Conservation (phyloP, 2,888 invertebrate species). For the Hirtodrosophila histrioides region DNA sequence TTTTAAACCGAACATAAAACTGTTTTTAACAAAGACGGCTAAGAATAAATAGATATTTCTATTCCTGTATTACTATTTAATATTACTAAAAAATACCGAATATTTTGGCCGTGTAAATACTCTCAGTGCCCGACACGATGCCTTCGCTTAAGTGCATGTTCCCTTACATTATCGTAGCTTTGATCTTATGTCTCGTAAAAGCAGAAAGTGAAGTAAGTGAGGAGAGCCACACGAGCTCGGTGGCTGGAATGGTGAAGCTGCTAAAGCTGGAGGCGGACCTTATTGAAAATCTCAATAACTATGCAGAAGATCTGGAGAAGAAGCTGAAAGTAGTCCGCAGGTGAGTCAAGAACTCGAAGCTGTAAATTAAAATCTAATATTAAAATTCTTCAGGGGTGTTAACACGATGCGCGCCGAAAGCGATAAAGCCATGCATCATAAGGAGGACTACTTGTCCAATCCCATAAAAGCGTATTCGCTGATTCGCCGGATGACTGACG, state of each 20-base stretch:
- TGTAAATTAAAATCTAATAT: not conserved
- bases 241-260: conserved; percentile 68
- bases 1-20: no score
- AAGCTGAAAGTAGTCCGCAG: conserved; percentile 67
- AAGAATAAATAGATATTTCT: no score
- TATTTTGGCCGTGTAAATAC: no score
- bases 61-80: no score
- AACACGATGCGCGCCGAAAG: conserved; percentile 59
- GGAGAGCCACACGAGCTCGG: conserved; percentile 65
- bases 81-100: no score
- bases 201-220: conserved; percentile 7
- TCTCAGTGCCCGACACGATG: not conserved
- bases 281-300: conserved; percentile 65
- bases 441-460: conserved; percentile 73
- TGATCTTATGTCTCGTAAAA: conserved; percentile 34
- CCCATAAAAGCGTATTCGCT: conserved; percentile 73
- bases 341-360: conserved; percentile 32
- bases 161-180: conserved; percentile 35
- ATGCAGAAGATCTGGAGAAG: conserved; percentile 61
- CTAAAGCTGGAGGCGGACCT: conserved; percentile 64
- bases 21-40: no score
- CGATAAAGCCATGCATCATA: conserved; percentile 40
- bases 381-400: conserved; percentile 42
- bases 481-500: conserved; percentile 73
- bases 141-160: not conserved